Conservation (phyloP, 2,888 invertebrate genomes). For the Drosophila pseudotalamancana region DNA sequence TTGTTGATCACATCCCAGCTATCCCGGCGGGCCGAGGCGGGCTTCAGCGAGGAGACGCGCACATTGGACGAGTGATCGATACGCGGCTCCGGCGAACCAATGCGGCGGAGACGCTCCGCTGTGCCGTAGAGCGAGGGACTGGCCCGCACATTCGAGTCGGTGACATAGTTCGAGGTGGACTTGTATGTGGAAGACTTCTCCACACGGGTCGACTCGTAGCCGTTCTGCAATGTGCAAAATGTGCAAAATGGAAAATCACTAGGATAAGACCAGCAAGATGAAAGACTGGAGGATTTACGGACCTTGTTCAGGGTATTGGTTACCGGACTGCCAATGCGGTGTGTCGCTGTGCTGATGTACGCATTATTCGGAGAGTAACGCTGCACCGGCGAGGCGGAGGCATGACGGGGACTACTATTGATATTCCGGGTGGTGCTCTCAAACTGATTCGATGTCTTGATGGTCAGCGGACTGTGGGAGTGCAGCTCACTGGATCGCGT, state of each 20-base stretch:
- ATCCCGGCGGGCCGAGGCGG: conserved; percentile 87
- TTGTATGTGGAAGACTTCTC: conserved; percentile 85
- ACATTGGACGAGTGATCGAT: conserved; percentile 86
- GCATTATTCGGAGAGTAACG: conserved; percentile 86
- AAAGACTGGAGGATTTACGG: too few species aligned
- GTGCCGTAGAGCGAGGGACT: conserved; percentile 86
- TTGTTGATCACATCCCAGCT: conserved; percentile 94
- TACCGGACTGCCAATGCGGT: conserved; percentile 83
- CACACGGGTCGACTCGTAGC: conserved; percentile 81
- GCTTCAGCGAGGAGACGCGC: conserved; percentile 87
- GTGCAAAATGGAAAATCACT: too few species aligned
- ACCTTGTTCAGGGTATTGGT: conserved; percentile 70
- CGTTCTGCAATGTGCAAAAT: too few species aligned
- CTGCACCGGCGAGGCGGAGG: conserved; percentile 82
- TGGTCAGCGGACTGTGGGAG: conserved; percentile 83
- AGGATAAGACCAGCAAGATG: not conserved
- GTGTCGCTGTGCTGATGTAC: conserved; percentile 85
- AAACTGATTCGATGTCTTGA: conserved; percentile 83
- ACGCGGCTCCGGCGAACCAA: conserved; percentile 85
- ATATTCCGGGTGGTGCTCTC: conserved; percentile 81
- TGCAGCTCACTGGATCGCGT: conserved; percentile 83
- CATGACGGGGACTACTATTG: conserved; percentile 81
- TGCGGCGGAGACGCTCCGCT: conserved; percentile 84
- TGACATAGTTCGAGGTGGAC: conserved; percentile 85
- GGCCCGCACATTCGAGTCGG: conserved; percentile 83